Evolutionary conservation across 2,113 vertebrate species (phyloP), one percentile per base, ranked within the genome.

Genomic region (Sphaerodactylus townsendi): DNA sequence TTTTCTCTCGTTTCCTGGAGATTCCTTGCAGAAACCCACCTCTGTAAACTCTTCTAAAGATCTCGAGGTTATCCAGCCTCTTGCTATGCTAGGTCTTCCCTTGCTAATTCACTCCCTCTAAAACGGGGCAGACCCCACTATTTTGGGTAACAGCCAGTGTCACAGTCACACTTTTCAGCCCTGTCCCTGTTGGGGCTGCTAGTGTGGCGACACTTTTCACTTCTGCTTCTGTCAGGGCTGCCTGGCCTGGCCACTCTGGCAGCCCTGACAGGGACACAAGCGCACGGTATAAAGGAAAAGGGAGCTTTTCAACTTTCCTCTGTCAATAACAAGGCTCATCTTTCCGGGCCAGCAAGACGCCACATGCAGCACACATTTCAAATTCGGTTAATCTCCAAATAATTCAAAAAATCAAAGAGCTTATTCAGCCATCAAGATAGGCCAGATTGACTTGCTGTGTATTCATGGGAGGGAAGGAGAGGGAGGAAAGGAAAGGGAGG

Each of bases 401-500:
- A 96, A 96, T 96, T 97, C 94, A 94, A 92, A 96, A n/a, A 96
- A 96, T 96, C 95, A 96, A 96, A 96, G 94, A 92, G 93, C 86
- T 96, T 95, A 94, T 96, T 97, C 96, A 96, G 93, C 90, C 93
- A 94, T 94, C 94, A 95, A 95, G 95, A 94, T 92, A 87, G 78
- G 92, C 75, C 86, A 95, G 94, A 95, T 95, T 95, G 94, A 94
- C 92, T 96, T 89, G 19, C 94, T 94, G 90, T 86, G 91, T 94
- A 94, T 95, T 96, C 93, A 92, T 85, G 86, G 90, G 91, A 86
- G 92, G 93, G 85, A 90, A 35, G 86, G 90, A 90, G 82, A 91
- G 93, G 84, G 90, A 30, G 85, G 86, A 69, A 17, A 68, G 9
- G 10, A 5, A 33, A 14, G n/a, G 4, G 19, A 6, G 17, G 86